Evolutionary conservation across 2,113 vertebrate species (phyloP).

Genomic region (Sialia sialis): DNA sequence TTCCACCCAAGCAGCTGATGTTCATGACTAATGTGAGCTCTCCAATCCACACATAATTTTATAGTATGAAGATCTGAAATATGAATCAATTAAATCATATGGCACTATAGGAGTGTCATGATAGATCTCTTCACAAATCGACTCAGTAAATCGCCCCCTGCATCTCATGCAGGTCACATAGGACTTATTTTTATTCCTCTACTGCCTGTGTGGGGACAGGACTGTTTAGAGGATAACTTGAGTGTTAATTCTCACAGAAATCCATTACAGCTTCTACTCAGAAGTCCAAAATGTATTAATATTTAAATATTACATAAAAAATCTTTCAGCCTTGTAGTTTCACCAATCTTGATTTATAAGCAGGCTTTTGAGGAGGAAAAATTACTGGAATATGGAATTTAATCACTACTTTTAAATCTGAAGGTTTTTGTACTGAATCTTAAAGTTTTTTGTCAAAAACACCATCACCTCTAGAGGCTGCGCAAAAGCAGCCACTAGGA

Average conservation of each 20-base stretch:
- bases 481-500: not conserved
- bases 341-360: not conserved
- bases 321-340: not conserved
- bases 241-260: not conserved
- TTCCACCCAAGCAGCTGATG: not conserved
- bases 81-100: not conserved
- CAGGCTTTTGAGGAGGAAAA: not conserved
- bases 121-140: not conserved
- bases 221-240: not conserved
- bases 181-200: not conserved
- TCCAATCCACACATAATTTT: not conserved
- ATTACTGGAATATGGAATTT: not conserved
- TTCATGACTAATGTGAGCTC: not conserved
- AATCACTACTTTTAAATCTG: not conserved
- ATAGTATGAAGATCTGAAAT: not conserved
- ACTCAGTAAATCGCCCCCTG: not conserved
- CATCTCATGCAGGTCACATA: not conserved
- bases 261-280: not conserved
- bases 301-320: not conserved
- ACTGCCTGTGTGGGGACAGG: not conserved
- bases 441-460: not conserved
- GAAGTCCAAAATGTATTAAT: not conserved
- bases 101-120: not conserved
- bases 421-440: not conserved
- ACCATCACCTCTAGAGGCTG: not conserved